Conservation (phyloP, 2,113 vertebrate species). For the Galeopterus variegatus region DNA sequence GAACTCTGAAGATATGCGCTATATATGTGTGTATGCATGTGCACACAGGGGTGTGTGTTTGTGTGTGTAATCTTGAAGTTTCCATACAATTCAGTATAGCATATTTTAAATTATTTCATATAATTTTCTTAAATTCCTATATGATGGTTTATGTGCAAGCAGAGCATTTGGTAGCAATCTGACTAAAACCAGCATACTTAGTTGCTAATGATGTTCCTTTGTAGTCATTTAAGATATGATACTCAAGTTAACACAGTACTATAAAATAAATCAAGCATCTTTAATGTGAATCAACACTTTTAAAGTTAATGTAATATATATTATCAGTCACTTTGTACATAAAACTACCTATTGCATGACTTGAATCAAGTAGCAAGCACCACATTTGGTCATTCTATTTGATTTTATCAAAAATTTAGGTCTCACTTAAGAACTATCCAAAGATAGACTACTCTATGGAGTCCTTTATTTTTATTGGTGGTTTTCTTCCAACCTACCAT, state of each 20-base stretch:
- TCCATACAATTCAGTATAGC: background rate
- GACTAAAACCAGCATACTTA: slow-evolving; percentile 51
- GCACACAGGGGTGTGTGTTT: no score
- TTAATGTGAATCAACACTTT: background rate
- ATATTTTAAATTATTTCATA: slow-evolving; percentile 51
- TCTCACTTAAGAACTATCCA: background rate
- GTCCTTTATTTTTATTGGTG: background rate
- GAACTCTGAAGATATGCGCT: background rate
- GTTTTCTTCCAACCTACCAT: background rate
- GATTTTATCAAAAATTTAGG: background rate
- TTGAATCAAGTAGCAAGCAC: background rate
- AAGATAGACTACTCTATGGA: background rate
- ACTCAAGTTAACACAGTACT: background rate
- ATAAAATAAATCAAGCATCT: background rate
- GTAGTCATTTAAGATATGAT: background rate
- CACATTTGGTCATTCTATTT: background rate
- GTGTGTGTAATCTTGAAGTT: background rate
- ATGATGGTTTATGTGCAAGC: slow-evolving; percentile 33
- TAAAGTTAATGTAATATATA: background rate
- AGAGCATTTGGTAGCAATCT: background rate
- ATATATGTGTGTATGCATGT: background rate
- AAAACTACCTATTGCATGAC: background rate
- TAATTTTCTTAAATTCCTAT: background rate
- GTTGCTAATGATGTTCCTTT: background rate
- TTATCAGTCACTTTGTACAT: slow-evolving; percentile 21